These are phyloP conservation scores for Oscheius sp. DNA, from an alignment of 2,888 invertebrate genomes.

Conservation along the genomic window DNA sequence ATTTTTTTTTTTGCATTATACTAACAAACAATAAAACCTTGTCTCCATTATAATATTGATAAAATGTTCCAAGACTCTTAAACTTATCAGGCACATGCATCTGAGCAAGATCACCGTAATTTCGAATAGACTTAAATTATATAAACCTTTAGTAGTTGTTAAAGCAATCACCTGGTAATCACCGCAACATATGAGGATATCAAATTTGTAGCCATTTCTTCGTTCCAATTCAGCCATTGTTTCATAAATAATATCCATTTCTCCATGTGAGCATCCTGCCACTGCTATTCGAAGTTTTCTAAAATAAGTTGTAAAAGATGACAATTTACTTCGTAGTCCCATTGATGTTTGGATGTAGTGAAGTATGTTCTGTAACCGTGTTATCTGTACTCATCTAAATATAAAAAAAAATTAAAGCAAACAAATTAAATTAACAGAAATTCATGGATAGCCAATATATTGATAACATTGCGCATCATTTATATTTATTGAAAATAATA, in stretches of 20 bases:
- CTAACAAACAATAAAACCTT: conserved; percentile 32
- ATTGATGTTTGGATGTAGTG: not conserved
- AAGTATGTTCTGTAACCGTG: not conserved
- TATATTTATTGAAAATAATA: too few species aligned
- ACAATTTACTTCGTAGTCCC: not conserved
- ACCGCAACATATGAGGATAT: conserved; percentile 93
- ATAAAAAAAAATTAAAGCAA: not conserved
- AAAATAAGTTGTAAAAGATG: not conserved
- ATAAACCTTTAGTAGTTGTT: not conserved
- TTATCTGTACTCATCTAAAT: conserved; percentile 1
- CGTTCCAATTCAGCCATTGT: conserved; percentile 82
- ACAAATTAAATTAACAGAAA: too few species aligned
- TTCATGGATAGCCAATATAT: too few species aligned
- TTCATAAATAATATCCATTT: conserved; percentile 92
- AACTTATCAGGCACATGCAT: conserved; percentile 97
- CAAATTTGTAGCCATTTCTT: conserved; percentile 81
- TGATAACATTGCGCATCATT: too few species aligned
- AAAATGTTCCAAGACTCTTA: conserved; percentile 86
- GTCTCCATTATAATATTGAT: conserved; percentile 79
- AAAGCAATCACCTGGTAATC: conserved; percentile 78
- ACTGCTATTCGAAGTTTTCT: conserved; percentile 44
- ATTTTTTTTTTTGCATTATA: not conserved
- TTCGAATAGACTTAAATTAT: conserved; percentile 84
- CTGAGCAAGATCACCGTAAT: conserved; percentile 84
- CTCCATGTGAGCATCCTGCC: conserved; percentile 94